phyloP scores from a whole-genome alignment of 2,888 invertebrate species.

The Brachyopa scutellaris region DNA sequence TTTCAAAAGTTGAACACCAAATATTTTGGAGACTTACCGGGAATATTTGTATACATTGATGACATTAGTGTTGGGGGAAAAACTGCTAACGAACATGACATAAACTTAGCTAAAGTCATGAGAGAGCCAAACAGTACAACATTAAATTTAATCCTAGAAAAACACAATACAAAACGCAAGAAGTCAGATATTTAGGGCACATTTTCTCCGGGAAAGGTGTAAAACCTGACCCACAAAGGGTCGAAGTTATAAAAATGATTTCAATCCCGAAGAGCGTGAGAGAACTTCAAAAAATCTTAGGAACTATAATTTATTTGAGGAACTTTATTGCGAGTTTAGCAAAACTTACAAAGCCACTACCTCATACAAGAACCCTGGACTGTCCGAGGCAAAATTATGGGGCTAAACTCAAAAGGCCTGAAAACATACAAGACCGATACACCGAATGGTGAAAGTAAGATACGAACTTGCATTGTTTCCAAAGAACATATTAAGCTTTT shows the following conservation, averaged over 20 bases:
- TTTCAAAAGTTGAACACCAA: conserved; percentile 40
- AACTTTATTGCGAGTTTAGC: conserved; percentile 37
- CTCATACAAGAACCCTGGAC: too few species aligned
- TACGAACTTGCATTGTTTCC: too few species aligned
- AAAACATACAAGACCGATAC: too few species aligned
- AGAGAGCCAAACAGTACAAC: conserved; percentile 17
- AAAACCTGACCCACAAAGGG: conserved; percentile 37
- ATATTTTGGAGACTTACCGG: conserved; percentile 41
- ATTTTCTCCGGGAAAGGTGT: conserved; percentile 16
- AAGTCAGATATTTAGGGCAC: conserved; percentile 38
- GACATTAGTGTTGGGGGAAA: conserved; percentile 27
- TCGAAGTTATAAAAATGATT: conserved; percentile 38
- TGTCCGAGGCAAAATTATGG: too few species aligned
- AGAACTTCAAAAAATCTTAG: conserved; percentile 74
- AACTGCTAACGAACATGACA: conserved; percentile 21
- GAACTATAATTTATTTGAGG: conserved; percentile 71
- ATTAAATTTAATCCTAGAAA: conserved; percentile 45
- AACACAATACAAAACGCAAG: conserved; percentile 15
- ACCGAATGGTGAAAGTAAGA: too few species aligned
- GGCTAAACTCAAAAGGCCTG: too few species aligned
- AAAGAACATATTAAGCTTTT: too few species aligned
- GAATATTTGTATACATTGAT: conserved; percentile 39
- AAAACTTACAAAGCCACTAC: conserved; percentile 33
- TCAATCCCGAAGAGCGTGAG: conserved; percentile 73
- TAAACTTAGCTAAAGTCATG: conserved; percentile 1